These are phyloP conservation scores for Coracias cyanogaster DNA, from an alignment of 2,797 vertebrate genomes.

Conservation along the genomic window DNA sequence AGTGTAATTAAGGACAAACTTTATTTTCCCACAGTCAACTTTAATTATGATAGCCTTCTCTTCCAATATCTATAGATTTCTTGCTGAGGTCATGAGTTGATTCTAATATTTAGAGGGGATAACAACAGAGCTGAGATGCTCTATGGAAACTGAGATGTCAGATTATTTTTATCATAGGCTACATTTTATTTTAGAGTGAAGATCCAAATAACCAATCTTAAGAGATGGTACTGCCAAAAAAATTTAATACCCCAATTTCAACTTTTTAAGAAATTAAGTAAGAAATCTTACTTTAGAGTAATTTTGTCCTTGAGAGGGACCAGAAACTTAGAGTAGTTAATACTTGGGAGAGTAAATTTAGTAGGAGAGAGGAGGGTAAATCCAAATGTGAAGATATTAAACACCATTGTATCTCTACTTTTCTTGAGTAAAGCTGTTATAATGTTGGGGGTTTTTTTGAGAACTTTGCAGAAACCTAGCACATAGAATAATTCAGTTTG, in stretches of 20 bases:
- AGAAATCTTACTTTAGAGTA: not conserved
- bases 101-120: not conserved
- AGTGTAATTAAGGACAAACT: constrained; percentile 52
- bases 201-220: not conserved
- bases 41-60: not conserved
- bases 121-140: not conserved
- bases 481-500: not conserved
- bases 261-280: not conserved
- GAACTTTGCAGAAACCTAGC: not conserved
- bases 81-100: not conserved
- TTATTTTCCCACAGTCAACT: not conserved
- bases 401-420: not conserved
- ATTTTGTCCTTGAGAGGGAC: not conserved
- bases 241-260: not conserved
- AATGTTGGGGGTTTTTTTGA: not conserved
- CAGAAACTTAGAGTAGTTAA: not conserved
- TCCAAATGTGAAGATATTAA: not conserved
- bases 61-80: not conserved
- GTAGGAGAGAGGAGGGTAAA: not conserved
- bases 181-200: not conserved
- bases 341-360: not conserved
- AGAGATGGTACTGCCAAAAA: not conserved
- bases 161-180: not conserved
- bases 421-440: not conserved
- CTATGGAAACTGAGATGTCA: not conserved